Evolutionary conservation across 2,888 invertebrate species (phyloP), one percentile per base, ranked within the genome.

Genomic region (Drosophila melanocephala): DNA sequence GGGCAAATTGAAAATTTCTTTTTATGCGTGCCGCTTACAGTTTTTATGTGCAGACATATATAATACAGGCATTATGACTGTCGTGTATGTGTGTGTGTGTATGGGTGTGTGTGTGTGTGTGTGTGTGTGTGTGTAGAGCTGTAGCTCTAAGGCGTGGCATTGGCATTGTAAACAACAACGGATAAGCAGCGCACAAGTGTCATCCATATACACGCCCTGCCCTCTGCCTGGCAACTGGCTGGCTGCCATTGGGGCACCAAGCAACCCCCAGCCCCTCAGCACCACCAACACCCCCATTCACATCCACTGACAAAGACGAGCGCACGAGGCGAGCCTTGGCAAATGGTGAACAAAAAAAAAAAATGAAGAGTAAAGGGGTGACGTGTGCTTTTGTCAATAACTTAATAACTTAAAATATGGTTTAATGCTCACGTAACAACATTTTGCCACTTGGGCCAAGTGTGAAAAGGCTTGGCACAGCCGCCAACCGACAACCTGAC

Each of bases 351-450:
- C 16, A 22, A 19, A 56, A 26, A 35, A 19, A 22, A 26, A 22
- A 28, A 14, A 39, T 28, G 14, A 57, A 39, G 35, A 30, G 32
- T 12, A 58, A 87, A 79, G 79, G 86, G 86, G 83, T 89, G 86
- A 87, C 87, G 79, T 81, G 84, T 81, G 80, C 82, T 87, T 87
- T 80, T 90, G 83, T 91, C 90, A 89, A 90, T 91, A 90, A 89
- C 91, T 89, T 90, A 91, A 90, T 91, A 90, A 89, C 86, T 87
- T 89, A 87, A 91, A 90, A 90, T 90, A 87, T 90, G 83, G 84
- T 84, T 90, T 86, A 89, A 90, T 91, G 84, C 80, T 88, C 87
- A 84, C 81, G 81, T 90, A 84, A 90, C 83, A 87, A 90, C 84
- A 87, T 90, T 90, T 87, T 86, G 85, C 83, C 90, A 90, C 87